Conservation (phyloP, 2,113 vertebrate genomes). For the Recurvirostra avosetta region DNA sequence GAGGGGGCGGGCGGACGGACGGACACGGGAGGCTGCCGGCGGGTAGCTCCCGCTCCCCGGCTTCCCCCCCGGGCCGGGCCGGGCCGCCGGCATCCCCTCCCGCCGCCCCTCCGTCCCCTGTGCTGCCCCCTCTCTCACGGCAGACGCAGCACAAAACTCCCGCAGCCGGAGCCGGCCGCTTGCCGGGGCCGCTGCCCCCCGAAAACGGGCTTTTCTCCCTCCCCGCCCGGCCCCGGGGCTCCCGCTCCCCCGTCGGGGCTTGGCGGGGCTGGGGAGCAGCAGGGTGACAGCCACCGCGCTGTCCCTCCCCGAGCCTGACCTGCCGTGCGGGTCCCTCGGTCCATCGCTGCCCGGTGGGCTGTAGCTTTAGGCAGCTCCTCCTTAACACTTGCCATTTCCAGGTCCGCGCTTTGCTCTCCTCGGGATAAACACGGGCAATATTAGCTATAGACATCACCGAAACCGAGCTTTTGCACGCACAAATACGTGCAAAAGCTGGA, state of each 20-base stretch:
- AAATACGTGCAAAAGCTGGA: fast-evolving
- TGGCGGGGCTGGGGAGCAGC: not conserved
- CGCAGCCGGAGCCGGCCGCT: not conserved
- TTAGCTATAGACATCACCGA: fast-evolving
- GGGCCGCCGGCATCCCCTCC: not conserved
- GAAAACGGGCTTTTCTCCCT: not conserved
- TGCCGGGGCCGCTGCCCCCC: not conserved
- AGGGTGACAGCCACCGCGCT: not conserved
- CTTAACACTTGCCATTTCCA: not conserved
- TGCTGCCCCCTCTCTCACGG: not conserved
- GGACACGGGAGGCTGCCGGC: not conserved
- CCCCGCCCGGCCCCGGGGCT: not conserved
- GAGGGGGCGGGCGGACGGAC: not conserved
- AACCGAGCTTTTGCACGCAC: not conserved
- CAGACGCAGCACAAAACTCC: not conserved
- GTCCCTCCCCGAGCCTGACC: not conserved
- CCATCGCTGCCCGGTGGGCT: not conserved
- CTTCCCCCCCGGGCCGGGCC: not conserved
- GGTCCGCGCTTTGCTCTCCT: not conserved
- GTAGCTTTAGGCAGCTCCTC: not conserved
- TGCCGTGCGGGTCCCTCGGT: not conserved
- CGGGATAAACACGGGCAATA: fast-evolving
- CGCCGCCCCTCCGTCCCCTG: not conserved
- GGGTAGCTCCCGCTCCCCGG: not conserved
- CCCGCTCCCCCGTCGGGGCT: not conserved